Evolutionary conservation across 2,888 invertebrate genomes (phyloP).

Genomic region (Epinotia nisella): DNA sequence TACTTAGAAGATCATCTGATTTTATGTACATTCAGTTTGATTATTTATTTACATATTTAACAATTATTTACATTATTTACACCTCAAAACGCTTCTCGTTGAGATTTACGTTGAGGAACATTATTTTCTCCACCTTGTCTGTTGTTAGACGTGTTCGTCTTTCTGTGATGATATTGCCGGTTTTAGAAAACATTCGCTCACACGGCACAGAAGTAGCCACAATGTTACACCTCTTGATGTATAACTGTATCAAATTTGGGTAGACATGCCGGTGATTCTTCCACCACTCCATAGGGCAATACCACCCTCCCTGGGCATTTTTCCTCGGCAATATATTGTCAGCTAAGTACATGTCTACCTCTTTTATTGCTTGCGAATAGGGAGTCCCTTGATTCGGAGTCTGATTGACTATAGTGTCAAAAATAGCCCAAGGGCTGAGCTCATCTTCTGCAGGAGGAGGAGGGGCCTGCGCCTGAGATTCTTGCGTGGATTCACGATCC

Average conservation of each 20-base stretch:
- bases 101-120: not conserved
- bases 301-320: conserved; percentile 42
- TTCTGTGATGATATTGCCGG: no score
- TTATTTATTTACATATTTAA: not conserved
- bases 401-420: conserved; percentile 42
- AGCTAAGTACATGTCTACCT: conserved; percentile 47
- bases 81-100: not conserved
- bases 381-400: conserved; percentile 44
- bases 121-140: not conserved
- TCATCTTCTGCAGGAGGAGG: conserved; percentile 13
- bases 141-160: not conserved
- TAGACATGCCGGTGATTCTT: conserved; percentile 45
- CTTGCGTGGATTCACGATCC: not conserved
- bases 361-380: conserved; percentile 48
- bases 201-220: no score
- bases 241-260: conserved; percentile 46
- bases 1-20: not conserved
- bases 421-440: conserved; percentile 46
- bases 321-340: conserved; percentile 45
- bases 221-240: not conserved
- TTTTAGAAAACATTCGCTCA: no score
- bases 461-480: conserved; percentile 8
- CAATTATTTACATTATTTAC: not conserved
- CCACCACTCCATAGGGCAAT: conserved; percentile 48
- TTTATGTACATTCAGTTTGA: not conserved